Evolutionary conservation across 1,140 invertebrate species (phyloP), one percentile per base, ranked within the genome.

Genomic region (Drosophila busckii): DNA sequence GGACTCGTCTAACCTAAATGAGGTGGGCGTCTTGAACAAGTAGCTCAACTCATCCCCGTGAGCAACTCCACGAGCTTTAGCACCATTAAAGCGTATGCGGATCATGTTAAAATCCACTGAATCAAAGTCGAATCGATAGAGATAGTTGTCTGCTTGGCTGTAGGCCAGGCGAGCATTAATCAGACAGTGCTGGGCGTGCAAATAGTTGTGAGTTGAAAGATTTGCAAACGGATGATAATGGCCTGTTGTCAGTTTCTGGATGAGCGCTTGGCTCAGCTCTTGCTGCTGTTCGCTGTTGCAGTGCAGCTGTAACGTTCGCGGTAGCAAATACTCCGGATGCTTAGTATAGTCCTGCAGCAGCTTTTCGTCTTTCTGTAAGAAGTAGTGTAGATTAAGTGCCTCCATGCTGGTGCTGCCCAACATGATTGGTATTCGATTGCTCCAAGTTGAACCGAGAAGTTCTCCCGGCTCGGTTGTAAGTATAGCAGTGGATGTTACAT

Each of bases 21-120:
- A 87, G 12, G 88, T 60, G 10, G 76, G 71, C 17, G 87, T 88
- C 38, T 88, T 87, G 62, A 92, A 93, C 6, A 93, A 56, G 70
- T 92, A 93, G 25, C 89, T 89, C 4, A 92, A 16, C 35, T 93
- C 92, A 54, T 93, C 92, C 0, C 88, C 89, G 71, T 93, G 92
- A 37, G 63, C 84, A 2, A 88, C 88, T 16, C 92, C 89, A 64
- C 85, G 60, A 2, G 87, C 48, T 1, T 46, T 41, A 2, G 59
- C 61, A 0, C 76, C 84, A 2, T 34, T 2, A 0, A 20, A 59
- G 4, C 75, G 69, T 19, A 62, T 75, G 17, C 49, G 61, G 53
- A 82, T 68, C 15, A 85, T 55, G 49, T 87, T 87, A 3, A 68
- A 75, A 29, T 64, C 66, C 2, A 61, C 46, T 0, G 87, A 85